phyloP scores from a whole-genome alignment of 2,113 vertebrate species.

The Mystacornis crossleyi region DNA sequence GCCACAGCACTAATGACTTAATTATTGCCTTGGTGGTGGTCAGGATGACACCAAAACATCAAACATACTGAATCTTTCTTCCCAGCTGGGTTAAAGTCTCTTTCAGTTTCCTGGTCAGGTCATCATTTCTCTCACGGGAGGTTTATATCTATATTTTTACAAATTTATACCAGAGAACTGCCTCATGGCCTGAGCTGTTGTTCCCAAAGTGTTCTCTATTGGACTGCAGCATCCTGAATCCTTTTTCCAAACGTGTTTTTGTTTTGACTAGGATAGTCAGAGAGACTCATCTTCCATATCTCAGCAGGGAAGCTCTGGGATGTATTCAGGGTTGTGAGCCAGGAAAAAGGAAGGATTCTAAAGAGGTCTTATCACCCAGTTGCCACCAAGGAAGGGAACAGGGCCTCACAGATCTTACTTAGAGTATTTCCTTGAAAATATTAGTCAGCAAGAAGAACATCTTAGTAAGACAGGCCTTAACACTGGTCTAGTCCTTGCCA shows the following conservation, averaged over 20 bases:
- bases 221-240: background rate
- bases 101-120: background rate
- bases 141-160: background rate
- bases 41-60: background rate
- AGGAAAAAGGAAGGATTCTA: background rate
- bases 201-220: background rate
- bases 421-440: background rate
- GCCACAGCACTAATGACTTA: background rate
- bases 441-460: background rate
- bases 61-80: background rate
- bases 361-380: background rate
- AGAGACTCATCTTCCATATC: background rate
- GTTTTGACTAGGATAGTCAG: background rate
- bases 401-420: background rate
- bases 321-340: background rate
- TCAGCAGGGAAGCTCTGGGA: background rate
- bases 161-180: background rate
- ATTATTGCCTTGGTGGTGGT: background rate
- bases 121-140: background rate
- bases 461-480: background rate
- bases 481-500: background rate
- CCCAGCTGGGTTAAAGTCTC: background rate
- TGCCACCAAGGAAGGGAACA: background rate
- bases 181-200: background rate
- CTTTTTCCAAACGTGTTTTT: background rate